Evolutionary conservation across 2,113 vertebrate species (phyloP).

Genomic region (Dicentrarchus labrax): DNA sequence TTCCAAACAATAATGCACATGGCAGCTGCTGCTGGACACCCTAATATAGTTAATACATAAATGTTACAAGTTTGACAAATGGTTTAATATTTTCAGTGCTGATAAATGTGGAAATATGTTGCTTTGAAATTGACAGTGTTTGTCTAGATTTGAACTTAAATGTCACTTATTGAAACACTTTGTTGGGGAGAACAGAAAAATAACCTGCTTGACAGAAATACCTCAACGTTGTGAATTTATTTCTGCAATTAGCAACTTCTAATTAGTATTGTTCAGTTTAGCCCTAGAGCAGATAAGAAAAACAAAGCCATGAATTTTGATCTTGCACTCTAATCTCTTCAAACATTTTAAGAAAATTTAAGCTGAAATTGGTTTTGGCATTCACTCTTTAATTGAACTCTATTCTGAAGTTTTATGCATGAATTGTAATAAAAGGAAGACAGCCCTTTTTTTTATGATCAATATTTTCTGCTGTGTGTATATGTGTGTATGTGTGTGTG

Average conservation of each 20-base stretch:
- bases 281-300: slow-evolving; percentile 9
- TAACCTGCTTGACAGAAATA: not conserved
- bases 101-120: not conserved
- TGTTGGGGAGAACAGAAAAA: not conserved
- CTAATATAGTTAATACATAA: not conserved
- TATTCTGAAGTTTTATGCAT: not conserved
- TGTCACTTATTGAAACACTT: not conserved
- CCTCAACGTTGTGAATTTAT: slow-evolving; percentile 39
- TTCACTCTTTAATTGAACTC: not conserved
- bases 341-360: not conserved
- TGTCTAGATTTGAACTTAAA: not conserved
- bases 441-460: not conserved
- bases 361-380: not conserved
- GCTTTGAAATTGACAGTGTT: not conserved
- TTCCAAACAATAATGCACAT: not conserved
- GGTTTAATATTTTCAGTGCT: not conserved
- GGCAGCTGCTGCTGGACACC: not conserved
- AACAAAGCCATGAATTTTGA: slow-evolving; percentile 9
- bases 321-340: not conserved
- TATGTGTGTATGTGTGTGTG: no score
- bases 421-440: not conserved
- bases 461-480: not conserved
- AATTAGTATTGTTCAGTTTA: slow-evolving; percentile 14
- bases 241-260: slow-evolving; percentile 33
- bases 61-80: not conserved